Evolutionary conservation across 2,113 vertebrate species (phyloP).

Genomic region (Myrmecophaga tridactyla): DNA sequence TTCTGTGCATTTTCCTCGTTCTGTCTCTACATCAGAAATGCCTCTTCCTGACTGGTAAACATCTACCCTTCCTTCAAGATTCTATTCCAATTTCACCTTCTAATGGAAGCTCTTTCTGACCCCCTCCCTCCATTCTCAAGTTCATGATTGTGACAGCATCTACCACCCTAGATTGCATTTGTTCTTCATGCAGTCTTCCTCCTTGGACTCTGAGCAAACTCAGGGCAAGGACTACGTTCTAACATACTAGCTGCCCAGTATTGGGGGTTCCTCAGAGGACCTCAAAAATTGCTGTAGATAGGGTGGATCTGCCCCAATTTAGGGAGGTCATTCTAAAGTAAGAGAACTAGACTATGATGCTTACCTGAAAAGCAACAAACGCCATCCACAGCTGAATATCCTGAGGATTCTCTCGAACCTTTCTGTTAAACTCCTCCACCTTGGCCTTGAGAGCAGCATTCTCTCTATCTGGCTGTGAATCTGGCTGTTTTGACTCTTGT

Average conservation of each 20-base stretch:
- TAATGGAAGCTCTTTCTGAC: background rate
- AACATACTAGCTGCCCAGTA: rapidly evolving
- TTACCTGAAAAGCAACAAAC: slow-evolving; percentile 94
- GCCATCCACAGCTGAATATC: slow-evolving; percentile 92
- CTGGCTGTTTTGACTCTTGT: slow-evolving; percentile 67
- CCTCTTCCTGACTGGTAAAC: too few species aligned
- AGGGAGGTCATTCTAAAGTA: rapidly evolving
- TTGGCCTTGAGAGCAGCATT: slow-evolving; percentile 71
- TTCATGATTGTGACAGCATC: rapidly evolving
- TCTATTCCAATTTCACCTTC: background rate
- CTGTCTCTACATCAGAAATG: rapidly evolving
- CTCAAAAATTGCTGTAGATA: background rate
- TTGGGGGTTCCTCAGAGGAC: background rate
- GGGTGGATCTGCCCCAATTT: rapidly evolving
- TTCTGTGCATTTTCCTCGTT: rapidly evolving
- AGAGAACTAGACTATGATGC: background rate
- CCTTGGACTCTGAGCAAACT: background rate
- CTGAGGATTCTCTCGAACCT: slow-evolving; percentile 90
- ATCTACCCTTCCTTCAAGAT: background rate
- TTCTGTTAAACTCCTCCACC: slow-evolving; percentile 94
- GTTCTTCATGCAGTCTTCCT: background rate
- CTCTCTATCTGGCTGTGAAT: slow-evolving; percentile 52
- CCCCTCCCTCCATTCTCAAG: background rate
- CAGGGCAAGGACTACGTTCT: background rate
- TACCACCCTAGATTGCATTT: background rate